These are phyloP conservation scores for Drymodes brunneopygia DNA, from an alignment of 2,113 vertebrate genomes.

Conservation along the genomic window DNA sequence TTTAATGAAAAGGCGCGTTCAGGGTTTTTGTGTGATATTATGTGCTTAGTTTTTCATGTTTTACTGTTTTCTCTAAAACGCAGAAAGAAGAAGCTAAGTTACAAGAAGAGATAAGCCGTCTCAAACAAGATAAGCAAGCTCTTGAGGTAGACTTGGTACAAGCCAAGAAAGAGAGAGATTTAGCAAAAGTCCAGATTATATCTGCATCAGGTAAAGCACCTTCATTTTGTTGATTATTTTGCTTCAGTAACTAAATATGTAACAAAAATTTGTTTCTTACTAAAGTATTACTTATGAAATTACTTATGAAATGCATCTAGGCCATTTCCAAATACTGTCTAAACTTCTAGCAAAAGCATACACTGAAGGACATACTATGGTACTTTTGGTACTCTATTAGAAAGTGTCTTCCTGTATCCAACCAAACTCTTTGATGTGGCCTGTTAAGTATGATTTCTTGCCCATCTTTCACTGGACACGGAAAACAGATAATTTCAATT, in stretches of 20 bases:
- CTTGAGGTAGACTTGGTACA: conserved; percentile 83
- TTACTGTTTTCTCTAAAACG: neutral
- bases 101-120: conserved; percentile 74
- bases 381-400: neutral
- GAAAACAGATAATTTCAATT: neutral
- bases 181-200: conserved; percentile 73
- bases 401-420: neutral
- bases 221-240: neutral
- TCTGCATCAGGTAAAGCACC: conserved; percentile 75
- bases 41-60: neutral
- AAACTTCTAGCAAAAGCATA: neutral
- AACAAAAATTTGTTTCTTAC: neutral
- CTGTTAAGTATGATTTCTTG: neutral
- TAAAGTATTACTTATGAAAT: neutral
- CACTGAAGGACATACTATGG: neutral
- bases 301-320: neutral
- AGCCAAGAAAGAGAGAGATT: conserved; percentile 82
- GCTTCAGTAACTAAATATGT: neutral
- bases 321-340: neutral
- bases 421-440: neutral
- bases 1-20: neutral
- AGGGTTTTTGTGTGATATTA: neutral
- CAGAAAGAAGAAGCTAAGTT: conserved; percentile 82
- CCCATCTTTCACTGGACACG: neutral
- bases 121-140: conserved; percentile 86